phyloP scores from a whole-genome alignment of 2,113 vertebrate species.

The Oxyura jamaicensis region DNA sequence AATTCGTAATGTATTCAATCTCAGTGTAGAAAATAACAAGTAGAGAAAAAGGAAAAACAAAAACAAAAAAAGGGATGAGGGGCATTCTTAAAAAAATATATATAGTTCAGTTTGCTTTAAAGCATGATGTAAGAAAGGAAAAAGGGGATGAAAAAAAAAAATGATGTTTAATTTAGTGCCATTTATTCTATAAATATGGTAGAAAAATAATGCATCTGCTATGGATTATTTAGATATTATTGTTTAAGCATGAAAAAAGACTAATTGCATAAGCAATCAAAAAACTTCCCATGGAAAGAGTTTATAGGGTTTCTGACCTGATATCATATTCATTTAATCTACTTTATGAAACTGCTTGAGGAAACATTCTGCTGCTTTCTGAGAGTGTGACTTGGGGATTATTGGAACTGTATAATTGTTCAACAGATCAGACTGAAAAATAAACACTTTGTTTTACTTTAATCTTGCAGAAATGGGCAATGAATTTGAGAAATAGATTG shows the following conservation, averaged over 20 bases:
- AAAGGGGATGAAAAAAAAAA: background rate
- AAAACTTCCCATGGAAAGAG: background rate
- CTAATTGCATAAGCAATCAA: slow-evolving; percentile 51
- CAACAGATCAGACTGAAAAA: slow-evolving; percentile 58
- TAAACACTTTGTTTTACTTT: slow-evolving; percentile 67
- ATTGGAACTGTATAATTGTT: slow-evolving; percentile 62
- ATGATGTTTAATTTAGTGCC: background rate
- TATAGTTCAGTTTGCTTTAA: background rate
- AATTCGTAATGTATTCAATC: background rate
- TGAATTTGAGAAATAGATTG: slow-evolving; percentile 65
- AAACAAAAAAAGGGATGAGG: background rate
- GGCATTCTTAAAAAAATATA: background rate
- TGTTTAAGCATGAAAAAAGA: slow-evolving; percentile 1
- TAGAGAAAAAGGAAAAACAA: background rate
- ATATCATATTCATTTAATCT: slow-evolving; percentile 66
- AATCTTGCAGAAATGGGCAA: slow-evolving; percentile 71
- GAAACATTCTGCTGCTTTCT: slow-evolving; percentile 66
- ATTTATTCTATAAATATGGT: background rate
- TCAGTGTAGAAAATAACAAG: background rate
- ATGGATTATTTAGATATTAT: slow-evolving; percentile 34
- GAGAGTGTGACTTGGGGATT: slow-evolving; percentile 60
- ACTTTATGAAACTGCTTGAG: slow-evolving; percentile 59
- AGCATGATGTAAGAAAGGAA: background rate
- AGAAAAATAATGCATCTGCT: background rate
- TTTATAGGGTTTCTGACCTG: slow-evolving; percentile 46